Percentiles rank a stretch among this genome's conserved stretches.
Evolutionary conservation across 2,797 vertebrate genomes (phyloP).

Genomic region (Salarias fasciatus): DNA sequence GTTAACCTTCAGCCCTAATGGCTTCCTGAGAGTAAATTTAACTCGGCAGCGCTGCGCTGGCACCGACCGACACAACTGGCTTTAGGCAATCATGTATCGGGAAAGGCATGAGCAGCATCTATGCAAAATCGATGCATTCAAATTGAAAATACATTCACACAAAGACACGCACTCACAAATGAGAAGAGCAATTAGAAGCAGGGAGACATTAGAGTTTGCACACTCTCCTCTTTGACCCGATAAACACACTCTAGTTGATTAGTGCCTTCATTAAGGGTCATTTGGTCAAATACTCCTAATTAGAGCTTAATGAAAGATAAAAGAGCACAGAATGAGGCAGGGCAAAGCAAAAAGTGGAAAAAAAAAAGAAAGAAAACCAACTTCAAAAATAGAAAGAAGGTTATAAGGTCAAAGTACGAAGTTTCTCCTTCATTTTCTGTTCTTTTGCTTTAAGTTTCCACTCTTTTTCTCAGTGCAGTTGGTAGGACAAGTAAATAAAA

Average conservation of each 20-base stretch:
- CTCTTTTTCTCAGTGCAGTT: slow-evolving; percentile 1
- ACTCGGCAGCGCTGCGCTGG: slow-evolving; percentile 26
- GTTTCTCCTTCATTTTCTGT: slow-evolving; percentile 1
- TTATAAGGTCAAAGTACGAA: slow-evolving; percentile 16
- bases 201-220: slow-evolving; percentile 27
- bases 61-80: slow-evolving; percentile 10
- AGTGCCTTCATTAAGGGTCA: slow-evolving; percentile 59
- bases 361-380: slow-evolving; percentile 12
- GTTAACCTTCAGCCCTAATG: slow-evolving; percentile 40
- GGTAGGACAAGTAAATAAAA: slow-evolving; percentile 10
- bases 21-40: slow-evolving; percentile 54
- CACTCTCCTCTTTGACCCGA: slow-evolving; percentile 24
- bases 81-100: background rate
- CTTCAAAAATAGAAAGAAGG: slow-evolving; percentile 14
- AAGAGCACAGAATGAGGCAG: slow-evolving; percentile 22
- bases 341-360: slow-evolving; percentile 11
- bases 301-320: slow-evolving; percentile 65
- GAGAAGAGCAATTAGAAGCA: slow-evolving; percentile 30
- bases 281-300: slow-evolving; percentile 60
- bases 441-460: slow-evolving; percentile 4
- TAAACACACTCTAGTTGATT: slow-evolving; percentile 60
- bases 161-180: background rate
- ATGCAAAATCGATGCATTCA: slow-evolving; percentile 19
- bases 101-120: slow-evolving; percentile 24
- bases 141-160: slow-evolving; percentile 12